These are phyloP conservation scores for Drosophila ananassae DNA, from an alignment of 1,140 invertebrate genomes.

Conservation along the genomic window DNA sequence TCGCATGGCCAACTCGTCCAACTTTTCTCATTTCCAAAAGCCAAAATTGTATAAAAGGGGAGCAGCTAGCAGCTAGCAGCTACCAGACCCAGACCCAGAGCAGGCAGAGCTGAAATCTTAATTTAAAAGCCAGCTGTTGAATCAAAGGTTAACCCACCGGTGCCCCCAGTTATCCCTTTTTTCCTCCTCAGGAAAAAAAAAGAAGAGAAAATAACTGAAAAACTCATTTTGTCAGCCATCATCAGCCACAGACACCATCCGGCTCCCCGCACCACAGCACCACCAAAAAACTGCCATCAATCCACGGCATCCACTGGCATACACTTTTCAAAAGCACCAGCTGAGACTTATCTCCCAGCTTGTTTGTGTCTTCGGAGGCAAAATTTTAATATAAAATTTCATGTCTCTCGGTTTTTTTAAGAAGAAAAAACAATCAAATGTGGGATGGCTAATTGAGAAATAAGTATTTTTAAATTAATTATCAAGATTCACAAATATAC, in stretches of 20 bases:
- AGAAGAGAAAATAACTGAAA: slow-evolving; percentile 47
- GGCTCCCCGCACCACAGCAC: slow-evolving; percentile 1
- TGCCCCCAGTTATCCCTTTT: slow-evolving; percentile 39
- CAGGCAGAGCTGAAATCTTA: slow-evolving; percentile 59
- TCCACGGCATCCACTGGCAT: slow-evolving; percentile 29
- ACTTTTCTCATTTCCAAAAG: slow-evolving; percentile 57
- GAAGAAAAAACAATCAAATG: neutral
- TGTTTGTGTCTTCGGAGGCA: neutral
- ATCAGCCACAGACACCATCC: slow-evolving; percentile 24
- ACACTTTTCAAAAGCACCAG: slow-evolving; percentile 13
- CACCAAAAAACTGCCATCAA: slow-evolving; percentile 34
- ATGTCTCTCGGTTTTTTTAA: neutral
- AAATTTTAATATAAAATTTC: slow-evolving; percentile 1
- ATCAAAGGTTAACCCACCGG: slow-evolving; percentile 78
- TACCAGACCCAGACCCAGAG: slow-evolving; percentile 1
- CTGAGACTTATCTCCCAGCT: slow-evolving; percentile 34
- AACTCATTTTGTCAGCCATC: slow-evolving; percentile 75
- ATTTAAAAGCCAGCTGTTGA: slow-evolving; percentile 82
- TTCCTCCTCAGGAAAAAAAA: slow-evolving; percentile 7
- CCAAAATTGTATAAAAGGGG: slow-evolving; percentile 42
- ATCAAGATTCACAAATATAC: neutral
- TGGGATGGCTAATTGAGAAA: neutral
- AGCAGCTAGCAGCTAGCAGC: slow-evolving; percentile 4
- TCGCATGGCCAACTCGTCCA: slow-evolving; percentile 35
- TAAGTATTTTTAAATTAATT: neutral